Evolutionary conservation across 2,888 invertebrate species (phyloP).

Genomic region (Drosophila dives): DNA sequence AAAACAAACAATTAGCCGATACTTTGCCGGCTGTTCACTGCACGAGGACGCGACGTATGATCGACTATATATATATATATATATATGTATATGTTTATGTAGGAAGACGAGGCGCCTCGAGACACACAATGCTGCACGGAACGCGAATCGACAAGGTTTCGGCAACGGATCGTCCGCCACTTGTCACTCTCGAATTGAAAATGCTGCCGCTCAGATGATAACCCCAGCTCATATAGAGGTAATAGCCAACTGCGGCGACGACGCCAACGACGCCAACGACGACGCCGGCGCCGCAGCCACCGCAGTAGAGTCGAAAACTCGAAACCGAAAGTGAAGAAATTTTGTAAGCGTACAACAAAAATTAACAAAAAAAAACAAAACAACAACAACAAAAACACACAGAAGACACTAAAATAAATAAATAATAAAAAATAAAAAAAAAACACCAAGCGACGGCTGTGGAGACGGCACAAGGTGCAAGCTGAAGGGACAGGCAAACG

Average conservation of each 20-base stretch:
- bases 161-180: slow-evolving; percentile 73
- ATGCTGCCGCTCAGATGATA: slow-evolving; percentile 83
- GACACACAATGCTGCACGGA: slow-evolving; percentile 9
- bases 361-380: slow-evolving; percentile 3
- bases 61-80: not conserved
- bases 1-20: slow-evolving; percentile 10
- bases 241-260: slow-evolving; percentile 47
- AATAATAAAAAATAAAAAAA: slow-evolving; percentile 9
- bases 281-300: slow-evolving; percentile 35
- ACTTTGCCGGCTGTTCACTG: slow-evolving; percentile 4
- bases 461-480: slow-evolving; percentile 22
- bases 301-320: slow-evolving; percentile 30
- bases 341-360: slow-evolving; percentile 41
- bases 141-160: slow-evolving; percentile 13
- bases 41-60: slow-evolving; percentile 22
- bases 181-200: slow-evolving; percentile 84
- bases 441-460: slow-evolving; percentile 15
- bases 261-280: slow-evolving; percentile 44
- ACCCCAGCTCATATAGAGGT: slow-evolving; percentile 83
- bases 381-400: slow-evolving; percentile 5
- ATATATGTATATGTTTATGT: not conserved
- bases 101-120: slow-evolving; percentile 1
- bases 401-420: slow-evolving; percentile 14
- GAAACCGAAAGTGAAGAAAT: slow-evolving; percentile 77
- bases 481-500: slow-evolving; percentile 38